phyloP scores from a whole-genome alignment of 1,140 invertebrate genomes.

The Intoshia linei region DNA sequence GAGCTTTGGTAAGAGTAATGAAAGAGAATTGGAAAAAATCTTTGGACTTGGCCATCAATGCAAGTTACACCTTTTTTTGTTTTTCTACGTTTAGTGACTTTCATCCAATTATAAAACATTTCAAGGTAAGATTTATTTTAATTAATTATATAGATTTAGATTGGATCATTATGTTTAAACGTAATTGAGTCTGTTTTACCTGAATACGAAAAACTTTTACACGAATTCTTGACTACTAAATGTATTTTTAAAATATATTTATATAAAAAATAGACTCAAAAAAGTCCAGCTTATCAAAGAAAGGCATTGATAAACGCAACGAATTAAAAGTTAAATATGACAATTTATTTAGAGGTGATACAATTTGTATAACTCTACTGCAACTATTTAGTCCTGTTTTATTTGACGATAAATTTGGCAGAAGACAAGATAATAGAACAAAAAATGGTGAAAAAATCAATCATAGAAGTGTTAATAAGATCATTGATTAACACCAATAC shows the following conservation, averaged over 20 bases:
- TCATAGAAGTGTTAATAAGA: slow-evolving; percentile 52
- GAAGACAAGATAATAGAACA: slow-evolving; percentile 64
- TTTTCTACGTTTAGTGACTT: slow-evolving; percentile 83
- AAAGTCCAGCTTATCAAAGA: no score
- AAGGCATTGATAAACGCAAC: no score
- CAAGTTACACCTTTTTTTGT: slow-evolving; percentile 78
- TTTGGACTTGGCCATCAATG: slow-evolving; percentile 70
- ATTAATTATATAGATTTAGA: background rate
- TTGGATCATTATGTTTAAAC: background rate
- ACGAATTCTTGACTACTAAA: background rate
- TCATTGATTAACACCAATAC: slow-evolving; percentile 46
- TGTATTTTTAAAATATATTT: background rate
- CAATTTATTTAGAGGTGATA: no score
- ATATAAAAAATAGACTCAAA: background rate
- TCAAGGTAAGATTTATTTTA: slow-evolving; percentile 32
- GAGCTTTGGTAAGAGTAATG: slow-evolving; percentile 60
- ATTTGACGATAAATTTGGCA: slow-evolving; percentile 63
- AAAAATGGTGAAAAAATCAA: slow-evolving; percentile 76
- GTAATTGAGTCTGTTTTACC: background rate
- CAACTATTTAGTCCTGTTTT: slow-evolving; percentile 27
- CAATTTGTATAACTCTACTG: background rate
- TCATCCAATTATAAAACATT: slow-evolving; percentile 55
- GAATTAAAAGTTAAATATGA: no score
- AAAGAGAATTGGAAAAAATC: slow-evolving; percentile 83
- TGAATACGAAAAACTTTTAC: background rate